Base-by-base conservation (phyloP, 2,888 invertebrate genomes). In the Epicampocera succincta region DNA sequence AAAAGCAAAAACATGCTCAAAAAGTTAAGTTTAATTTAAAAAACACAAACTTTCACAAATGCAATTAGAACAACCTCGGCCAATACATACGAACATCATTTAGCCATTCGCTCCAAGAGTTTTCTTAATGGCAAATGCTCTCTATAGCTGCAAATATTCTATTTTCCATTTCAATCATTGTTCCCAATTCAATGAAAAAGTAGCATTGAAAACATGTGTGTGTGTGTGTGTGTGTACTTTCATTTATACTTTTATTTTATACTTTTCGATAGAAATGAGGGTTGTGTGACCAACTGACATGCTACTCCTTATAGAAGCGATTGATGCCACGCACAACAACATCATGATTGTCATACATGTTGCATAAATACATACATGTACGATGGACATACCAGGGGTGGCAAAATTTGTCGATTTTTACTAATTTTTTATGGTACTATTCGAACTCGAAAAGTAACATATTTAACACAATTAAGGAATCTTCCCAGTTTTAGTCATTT, bases 241-340 rank as follows among this genome's bases (percentile, higher is more conserved):
- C 17, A 13, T 38, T 17, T 5, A 56, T n/a, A 42, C 15, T 68
- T 25, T 33, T 25, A 44, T 72, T 72, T 78, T 52, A 38, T 56
- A 4, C 17, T 13, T 15, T 66, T 42, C 73, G 33, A 74, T 69
- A 46, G 65, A 80, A 80, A 65, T 69, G 74, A 71, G 74, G 63
- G 69, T 63, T 74, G 52, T 21, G 21, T 58, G 63, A 17, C 50
- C 68, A 69, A 11, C 58, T 56, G 46, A 60, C 61, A 58, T 63
- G 33, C 48, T 42, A 56, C 71, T 44, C 40, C 50, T 60, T 25
- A 60, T 40, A 11, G 4, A 19, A 19, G 2, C 21, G 17, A 50
- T 60, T 17, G 17, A 33, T 60, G 17, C 21, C 15, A 66, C 42
- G 25, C 15, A 12, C 29, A 40, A 61, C 61, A 61, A 61, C 19